Base-by-base conservation (phyloP, 1,140 invertebrate genomes). In the Leptinotarsa defecta region DNA sequence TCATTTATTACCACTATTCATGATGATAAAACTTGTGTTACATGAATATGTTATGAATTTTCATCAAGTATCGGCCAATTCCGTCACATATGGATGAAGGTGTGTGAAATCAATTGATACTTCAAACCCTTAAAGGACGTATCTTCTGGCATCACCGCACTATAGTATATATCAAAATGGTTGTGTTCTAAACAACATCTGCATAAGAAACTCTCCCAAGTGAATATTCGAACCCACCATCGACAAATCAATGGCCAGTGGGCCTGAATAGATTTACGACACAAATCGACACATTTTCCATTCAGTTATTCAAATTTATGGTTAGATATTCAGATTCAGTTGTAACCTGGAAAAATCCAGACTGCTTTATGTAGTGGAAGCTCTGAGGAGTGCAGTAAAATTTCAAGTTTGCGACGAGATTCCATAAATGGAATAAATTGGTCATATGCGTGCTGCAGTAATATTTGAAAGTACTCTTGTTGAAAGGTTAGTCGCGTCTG, bases 271-370 rank as follows among this genome's bases (percentile, higher is more conserved):
- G 73, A 77, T 77, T 74, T 76, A 76, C 74, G 71, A 74, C 73
- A 76, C 67, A 76, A 76, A 76, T 76, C 71, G 71, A 17, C 20
- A 68, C 71, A 76, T 76, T 71, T 74, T 57, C 72, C 71, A 77
- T 77, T 77, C 76, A 77, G 74, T 74, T 77, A 77, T 77, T 77
- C 74, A 74, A 77, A 77, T 77, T 74, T 73, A 77, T 74, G 72
- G 70, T 76, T 74, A 74, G 73, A 70, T 76, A 76, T 77, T 73
- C 73, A 77, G 57, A 64, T 77, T 64, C 34, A 43, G 34, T 8
- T 11, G 34, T 43, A 43, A 43, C 34, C 52, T 57, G 52, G 13
- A 57, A 57, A 57, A 57, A 57, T 17, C 52, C 52, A 57, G 52
- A 17, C 52, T 57, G 52, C 15, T 57, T 57, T 57, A 57, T 57